phyloP scores from a whole-genome alignment of 2,113 vertebrate genomes.

The Salminus brasiliensis region DNA sequence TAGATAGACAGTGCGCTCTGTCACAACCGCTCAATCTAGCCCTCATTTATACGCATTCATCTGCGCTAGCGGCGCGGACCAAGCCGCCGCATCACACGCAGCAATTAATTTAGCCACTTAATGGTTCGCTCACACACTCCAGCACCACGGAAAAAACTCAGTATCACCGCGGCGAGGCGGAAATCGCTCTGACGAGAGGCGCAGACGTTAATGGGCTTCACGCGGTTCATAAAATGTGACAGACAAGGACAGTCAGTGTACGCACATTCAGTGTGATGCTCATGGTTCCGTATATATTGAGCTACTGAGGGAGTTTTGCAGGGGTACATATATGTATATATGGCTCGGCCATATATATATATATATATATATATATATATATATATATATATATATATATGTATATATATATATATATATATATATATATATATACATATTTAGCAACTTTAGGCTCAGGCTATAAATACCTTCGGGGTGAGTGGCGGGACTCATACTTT shows the following conservation, averaged over 20 bases:
- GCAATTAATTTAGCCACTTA: conserved; percentile 43
- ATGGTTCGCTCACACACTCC: background rate
- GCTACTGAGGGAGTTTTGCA: background rate
- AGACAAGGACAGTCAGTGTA: background rate
- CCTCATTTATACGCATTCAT: conserved; percentile 27
- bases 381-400: too few relatives aligned
- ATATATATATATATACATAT: too few relatives aligned
- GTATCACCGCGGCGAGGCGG: background rate
- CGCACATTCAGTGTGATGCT: background rate
- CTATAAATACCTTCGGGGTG: too few relatives aligned
- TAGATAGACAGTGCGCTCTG: conserved; percentile 30
- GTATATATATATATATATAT: too few relatives aligned
- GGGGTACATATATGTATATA: too few relatives aligned
- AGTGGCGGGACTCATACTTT: too few relatives aligned
- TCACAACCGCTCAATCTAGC: conserved; percentile 28
- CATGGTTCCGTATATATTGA: background rate
- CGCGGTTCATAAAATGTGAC: conserved; percentile 19
- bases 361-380: too few relatives aligned
- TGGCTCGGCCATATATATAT: too few relatives aligned
- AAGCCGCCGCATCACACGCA: conserved; percentile 14
- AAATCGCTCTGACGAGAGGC: conserved; percentile 5
- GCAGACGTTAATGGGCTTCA: background rate
- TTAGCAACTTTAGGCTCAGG: too few relatives aligned
- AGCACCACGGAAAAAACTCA: background rate
- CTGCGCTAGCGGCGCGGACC: background rate